Evolutionary conservation across 1,140 invertebrate genomes (phyloP).

Genomic region (Trichomalopsis sarcophagae): DNA sequence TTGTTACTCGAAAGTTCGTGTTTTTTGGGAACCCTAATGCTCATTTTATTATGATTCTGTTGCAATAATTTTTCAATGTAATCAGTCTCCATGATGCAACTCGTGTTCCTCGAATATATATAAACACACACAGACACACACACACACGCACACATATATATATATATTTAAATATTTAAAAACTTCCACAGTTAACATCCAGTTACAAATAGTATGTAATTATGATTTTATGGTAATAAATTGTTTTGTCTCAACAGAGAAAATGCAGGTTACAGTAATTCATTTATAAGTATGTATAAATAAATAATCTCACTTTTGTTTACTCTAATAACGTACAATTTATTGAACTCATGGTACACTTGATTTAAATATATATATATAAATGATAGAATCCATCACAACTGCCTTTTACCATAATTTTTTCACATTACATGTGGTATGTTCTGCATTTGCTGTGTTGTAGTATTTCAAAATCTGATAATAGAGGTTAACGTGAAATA

Average conservation of each 20-base stretch:
- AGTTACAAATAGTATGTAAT: constrained; percentile 35
- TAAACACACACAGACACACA: too few species aligned
- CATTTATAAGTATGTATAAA: constrained; percentile 10
- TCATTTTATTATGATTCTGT: neutral
- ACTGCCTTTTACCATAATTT: constrained; percentile 20
- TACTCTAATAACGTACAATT: constrained; percentile 51
- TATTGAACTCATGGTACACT: constrained; percentile 52
- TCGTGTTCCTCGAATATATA: too few species aligned
- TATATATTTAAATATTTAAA: too few species aligned
- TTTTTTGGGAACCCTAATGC: too few species aligned
- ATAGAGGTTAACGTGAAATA: constrained; percentile 17
- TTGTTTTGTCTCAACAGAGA: constrained; percentile 50
- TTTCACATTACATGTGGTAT: constrained; percentile 31
- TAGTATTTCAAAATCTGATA: constrained; percentile 24
- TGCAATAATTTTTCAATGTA: neutral
- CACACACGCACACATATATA: too few species aligned
- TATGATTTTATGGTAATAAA: constrained; percentile 55
- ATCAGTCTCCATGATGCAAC: neutral
- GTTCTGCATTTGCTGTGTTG: neutral
- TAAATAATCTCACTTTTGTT: constrained; percentile 20
- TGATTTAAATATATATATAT: constrained; percentile 43
- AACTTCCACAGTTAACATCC: constrained; percentile 8
- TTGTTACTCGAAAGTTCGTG: too few species aligned
- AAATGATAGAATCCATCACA: constrained; percentile 46
- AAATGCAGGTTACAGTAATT: neutral